Conservation (phyloP, 2,797 vertebrate genomes). For the Pteropus rufus region DNA sequence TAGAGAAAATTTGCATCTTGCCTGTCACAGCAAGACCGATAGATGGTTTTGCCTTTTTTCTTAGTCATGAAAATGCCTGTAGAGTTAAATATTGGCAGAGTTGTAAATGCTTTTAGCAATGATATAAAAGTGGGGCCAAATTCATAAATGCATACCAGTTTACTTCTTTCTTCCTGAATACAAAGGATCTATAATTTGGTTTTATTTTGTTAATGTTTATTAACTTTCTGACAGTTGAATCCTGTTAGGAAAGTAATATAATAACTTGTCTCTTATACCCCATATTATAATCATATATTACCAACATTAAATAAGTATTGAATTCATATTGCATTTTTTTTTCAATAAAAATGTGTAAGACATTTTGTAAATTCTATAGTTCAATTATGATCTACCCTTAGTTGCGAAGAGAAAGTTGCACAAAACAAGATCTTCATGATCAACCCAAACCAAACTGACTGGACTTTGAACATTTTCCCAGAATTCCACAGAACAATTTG, state of each 20-base stretch:
- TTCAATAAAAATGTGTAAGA: background rate
- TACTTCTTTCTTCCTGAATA: background rate
- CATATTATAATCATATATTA: background rate
- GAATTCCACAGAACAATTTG: background rate
- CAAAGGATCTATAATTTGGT: background rate
- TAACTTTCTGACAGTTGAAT: background rate
- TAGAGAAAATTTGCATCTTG: background rate
- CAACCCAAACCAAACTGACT: background rate
- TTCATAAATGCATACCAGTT: background rate
- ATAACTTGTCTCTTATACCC: background rate
- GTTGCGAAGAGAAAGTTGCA: background rate
- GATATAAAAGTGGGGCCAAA: background rate
- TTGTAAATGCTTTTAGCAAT: background rate
- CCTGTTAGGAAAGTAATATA: background rate
- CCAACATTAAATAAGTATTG: background rate
- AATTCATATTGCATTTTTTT: background rate
- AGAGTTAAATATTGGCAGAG: constrained; percentile 4
- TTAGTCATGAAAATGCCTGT: background rate
- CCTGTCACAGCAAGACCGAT: constrained; percentile 17
- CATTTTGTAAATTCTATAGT: background rate
- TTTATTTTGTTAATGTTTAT: background rate
- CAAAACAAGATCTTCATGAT: background rate
- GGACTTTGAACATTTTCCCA: background rate
- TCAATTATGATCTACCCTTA: background rate
- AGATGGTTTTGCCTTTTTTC: background rate